A percentile compares a stretch with the other conserved stretches of the same genome.
Conservation (phyloP, 2,113 vertebrate genomes). For the Bostrychus sinensis region DNA sequence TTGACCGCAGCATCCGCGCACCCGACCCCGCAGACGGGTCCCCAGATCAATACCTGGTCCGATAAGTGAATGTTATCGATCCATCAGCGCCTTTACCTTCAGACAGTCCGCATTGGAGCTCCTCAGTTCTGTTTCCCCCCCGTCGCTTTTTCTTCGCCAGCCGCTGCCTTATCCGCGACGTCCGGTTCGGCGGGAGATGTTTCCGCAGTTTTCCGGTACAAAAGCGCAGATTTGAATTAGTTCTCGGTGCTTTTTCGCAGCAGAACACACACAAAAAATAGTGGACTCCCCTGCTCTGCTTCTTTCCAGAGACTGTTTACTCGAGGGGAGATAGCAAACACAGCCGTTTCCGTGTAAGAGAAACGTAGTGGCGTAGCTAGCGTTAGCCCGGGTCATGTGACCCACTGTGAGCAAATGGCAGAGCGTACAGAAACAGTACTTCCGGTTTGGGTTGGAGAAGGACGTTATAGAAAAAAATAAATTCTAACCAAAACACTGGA, state of each 20-base stretch:
- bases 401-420: background rate
- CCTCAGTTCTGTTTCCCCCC: background rate
- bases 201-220: background rate
- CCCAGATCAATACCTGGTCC: background rate
- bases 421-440: background rate
- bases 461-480: no score
- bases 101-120: conserved; percentile 6
- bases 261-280: background rate
- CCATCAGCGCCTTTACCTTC: background rate
- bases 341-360: background rate
- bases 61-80: background rate
- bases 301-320: background rate
- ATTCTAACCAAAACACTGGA: no score
- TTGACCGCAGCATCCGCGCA: background rate
- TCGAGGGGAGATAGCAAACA: background rate
- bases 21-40: no score
- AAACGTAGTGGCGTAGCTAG: background rate
- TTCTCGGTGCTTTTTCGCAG: background rate
- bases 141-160: background rate
- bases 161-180: background rate
- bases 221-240: background rate
- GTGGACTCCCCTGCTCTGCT: background rate
- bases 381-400: conserved; percentile 2
- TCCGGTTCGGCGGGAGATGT: background rate
- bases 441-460: background rate